Conservation (phyloP, 2,888 invertebrate species). For the Netelia virgata region DNA sequence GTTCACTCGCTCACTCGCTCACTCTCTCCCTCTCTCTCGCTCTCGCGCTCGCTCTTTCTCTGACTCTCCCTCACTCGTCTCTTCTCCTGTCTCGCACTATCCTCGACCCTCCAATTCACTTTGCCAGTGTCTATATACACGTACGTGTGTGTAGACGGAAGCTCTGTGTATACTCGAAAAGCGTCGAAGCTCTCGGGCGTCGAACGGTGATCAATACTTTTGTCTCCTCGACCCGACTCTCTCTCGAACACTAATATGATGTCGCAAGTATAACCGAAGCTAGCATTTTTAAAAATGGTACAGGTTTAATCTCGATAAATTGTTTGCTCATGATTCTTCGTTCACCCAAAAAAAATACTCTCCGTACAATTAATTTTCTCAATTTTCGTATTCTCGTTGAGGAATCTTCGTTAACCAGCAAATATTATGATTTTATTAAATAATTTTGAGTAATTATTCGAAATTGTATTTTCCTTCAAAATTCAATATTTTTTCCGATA, state of each 20-base stretch:
- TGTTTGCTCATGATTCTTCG: no score
- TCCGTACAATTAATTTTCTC: no score
- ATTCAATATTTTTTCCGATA: no score
- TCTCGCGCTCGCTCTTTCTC: background rate
- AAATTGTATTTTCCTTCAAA: no score
- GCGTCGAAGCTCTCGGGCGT: constrained; percentile 50
- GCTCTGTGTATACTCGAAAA: constrained; percentile 39
- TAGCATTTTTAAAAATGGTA: no score
- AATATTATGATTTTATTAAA: no score
- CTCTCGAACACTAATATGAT: constrained; percentile 42
- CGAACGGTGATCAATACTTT: constrained; percentile 70
- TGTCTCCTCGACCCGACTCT: constrained; percentile 50
- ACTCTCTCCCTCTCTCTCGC: no score
- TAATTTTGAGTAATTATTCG: no score
- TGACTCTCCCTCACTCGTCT: constrained; percentile 21
- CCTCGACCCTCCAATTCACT: background rate
- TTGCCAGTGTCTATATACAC: background rate
- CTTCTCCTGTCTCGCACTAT: constrained; percentile 9
- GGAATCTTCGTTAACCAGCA: no score
- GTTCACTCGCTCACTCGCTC: background rate
- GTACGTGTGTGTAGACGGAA: background rate
- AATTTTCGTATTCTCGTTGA: no score
- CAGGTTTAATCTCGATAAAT: no score
- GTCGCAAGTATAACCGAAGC: background rate
- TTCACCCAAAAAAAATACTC: no score